Conservation (phyloP, 2,888 invertebrate genomes). For the Sphaerophoria rueppellii region DNA sequence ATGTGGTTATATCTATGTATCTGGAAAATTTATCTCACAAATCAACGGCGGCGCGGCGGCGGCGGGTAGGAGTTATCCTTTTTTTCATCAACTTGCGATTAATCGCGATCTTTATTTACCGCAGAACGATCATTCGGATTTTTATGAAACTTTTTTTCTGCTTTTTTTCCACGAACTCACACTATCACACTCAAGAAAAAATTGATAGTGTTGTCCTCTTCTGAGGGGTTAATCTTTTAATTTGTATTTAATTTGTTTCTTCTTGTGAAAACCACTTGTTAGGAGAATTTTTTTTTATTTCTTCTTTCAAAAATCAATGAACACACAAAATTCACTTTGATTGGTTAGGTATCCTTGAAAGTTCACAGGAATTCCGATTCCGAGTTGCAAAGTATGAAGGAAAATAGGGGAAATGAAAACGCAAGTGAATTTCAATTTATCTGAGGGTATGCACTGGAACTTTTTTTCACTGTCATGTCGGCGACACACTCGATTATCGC, state of each 20-base stretch:
- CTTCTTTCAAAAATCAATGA: too few species aligned
- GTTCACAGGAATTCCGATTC: neutral
- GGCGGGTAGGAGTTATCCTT: too few species aligned
- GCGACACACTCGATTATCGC: constrained; percentile 55
- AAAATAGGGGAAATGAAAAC: constrained; percentile 42
- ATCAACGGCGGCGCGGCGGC: too few species aligned
- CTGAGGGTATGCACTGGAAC: constrained; percentile 36
- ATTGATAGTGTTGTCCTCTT: constrained; percentile 54
- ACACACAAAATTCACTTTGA: neutral
- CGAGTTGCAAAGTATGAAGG: neutral
- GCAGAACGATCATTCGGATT: constrained; percentile 45
- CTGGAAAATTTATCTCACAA: constrained; percentile 43
- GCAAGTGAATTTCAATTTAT: constrained; percentile 47
- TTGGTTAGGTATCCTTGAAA: neutral
- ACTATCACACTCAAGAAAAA: neutral
- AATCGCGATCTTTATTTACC: constrained; percentile 49
- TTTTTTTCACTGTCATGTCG: constrained; percentile 53
- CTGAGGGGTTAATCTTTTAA: constrained; percentile 55
- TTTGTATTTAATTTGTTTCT: constrained; percentile 43
- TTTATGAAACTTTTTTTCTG: constrained; percentile 19
- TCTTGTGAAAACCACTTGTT: constrained; percentile 61
- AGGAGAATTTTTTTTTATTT: too few species aligned
- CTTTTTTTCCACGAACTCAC: constrained; percentile 28
- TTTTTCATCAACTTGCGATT: constrained; percentile 54
- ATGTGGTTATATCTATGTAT: constrained; percentile 52